Conservation (phyloP, 2,113 vertebrate species). For the Tragelaphus imberbis region DNA sequence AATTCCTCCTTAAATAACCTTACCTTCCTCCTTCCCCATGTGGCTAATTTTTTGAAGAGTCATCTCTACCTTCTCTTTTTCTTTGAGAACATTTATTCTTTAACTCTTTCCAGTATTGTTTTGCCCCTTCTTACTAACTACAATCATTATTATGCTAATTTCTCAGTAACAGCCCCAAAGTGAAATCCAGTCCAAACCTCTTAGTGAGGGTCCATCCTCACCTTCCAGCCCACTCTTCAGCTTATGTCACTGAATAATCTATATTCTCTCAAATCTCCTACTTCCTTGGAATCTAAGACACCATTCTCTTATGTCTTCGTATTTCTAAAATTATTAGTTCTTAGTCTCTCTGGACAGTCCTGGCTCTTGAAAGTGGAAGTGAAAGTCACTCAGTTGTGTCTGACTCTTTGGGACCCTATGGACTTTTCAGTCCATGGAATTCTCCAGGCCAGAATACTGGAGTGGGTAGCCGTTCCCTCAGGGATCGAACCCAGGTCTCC, state of each 20-base stretch:
- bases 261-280: neutral
- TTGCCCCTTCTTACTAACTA: neutral
- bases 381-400: neutral
- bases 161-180: neutral
- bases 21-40: neutral
- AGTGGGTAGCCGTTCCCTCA: neutral
- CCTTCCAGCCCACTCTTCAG: neutral
- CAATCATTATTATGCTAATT: neutral
- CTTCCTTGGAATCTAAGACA: neutral
- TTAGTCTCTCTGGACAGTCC: neutral
- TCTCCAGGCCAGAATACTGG: neutral
- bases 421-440: neutral
- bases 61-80: neutral
- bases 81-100: neutral
- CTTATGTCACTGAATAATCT: neutral
- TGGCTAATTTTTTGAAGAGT: neutral
- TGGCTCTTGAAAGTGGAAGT: neutral
- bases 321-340: neutral
- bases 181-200: neutral
- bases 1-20: neutral
- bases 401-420: neutral
- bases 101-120: neutral
- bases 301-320: neutral
- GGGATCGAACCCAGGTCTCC: neutral
- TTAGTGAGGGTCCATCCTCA: neutral